Percentiles rank a stretch among this genome's conserved stretches.
phyloP scores from a whole-genome alignment of 1,140 invertebrate species.

The Drosophila bipectinata region DNA sequence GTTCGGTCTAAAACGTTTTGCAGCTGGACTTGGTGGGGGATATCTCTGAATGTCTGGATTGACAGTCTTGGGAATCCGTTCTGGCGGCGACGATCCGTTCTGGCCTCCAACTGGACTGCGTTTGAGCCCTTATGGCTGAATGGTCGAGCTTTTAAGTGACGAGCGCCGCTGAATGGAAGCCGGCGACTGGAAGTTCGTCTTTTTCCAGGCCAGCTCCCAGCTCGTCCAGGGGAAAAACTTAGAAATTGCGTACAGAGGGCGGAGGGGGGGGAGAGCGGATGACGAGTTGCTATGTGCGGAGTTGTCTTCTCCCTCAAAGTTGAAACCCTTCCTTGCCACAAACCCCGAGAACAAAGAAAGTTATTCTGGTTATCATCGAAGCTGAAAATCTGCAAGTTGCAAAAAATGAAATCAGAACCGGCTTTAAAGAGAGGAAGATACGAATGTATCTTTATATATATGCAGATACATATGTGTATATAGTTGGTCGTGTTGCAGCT shows the following conservation, averaged over 20 bases:
- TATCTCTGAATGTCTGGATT: background rate
- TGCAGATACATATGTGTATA: slow-evolving; percentile 4
- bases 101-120: slow-evolving; percentile 77
- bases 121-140: slow-evolving; percentile 81
- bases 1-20: background rate
- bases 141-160: slow-evolving; percentile 76
- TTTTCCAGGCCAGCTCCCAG: slow-evolving; percentile 38
- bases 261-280: background rate
- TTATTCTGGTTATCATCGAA: slow-evolving; percentile 56
- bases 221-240: slow-evolving; percentile 12
- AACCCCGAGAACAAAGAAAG: slow-evolving; percentile 68
- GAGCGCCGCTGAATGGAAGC: slow-evolving; percentile 83
- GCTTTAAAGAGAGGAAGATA: slow-evolving; percentile 23
- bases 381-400: slow-evolving; percentile 24
- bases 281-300: background rate
- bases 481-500: slow-evolving; percentile 68
- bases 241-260: slow-evolving; percentile 13
- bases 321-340: background rate
- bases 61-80: slow-evolving; percentile 8
- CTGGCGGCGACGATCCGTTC: slow-evolving; percentile 70
- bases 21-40: background rate
- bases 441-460: slow-evolving; percentile 14
- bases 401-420: slow-evolving; percentile 18
- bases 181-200: slow-evolving; percentile 49
- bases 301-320: background rate